These are phyloP conservation scores for Polymixis flavicincta DNA, from an alignment of 2,888 invertebrate genomes.

Conservation along the genomic window DNA sequence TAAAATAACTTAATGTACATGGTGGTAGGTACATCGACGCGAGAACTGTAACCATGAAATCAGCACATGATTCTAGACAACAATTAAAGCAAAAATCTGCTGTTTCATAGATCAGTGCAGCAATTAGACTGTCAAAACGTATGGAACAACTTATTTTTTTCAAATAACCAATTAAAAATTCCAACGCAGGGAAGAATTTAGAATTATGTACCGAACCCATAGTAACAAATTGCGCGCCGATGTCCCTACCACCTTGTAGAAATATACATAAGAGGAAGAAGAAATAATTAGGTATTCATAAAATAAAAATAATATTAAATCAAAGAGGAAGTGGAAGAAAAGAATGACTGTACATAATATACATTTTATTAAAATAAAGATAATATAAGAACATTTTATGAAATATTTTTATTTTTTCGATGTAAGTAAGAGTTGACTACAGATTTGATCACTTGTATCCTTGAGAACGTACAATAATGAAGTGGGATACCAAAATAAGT, in stretches of 20 bases:
- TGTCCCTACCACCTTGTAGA: too few relatives aligned
- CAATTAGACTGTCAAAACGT: too few relatives aligned
- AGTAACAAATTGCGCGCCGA: too few relatives aligned
- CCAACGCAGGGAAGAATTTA: too few relatives aligned
- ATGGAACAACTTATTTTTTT: too few relatives aligned
- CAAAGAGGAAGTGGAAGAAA: neutral
- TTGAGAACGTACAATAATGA: neutral
- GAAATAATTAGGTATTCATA: neutral
- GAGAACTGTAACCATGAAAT: too few relatives aligned
- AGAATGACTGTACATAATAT: neutral
- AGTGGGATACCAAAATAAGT: neutral
- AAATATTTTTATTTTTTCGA: neutral
- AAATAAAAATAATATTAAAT: conserved; percentile 4
- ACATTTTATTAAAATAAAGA: conserved; percentile 10
- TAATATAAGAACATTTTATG: neutral
- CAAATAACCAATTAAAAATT: too few relatives aligned
- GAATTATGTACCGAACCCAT: too few relatives aligned
- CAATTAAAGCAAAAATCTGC: too few relatives aligned
- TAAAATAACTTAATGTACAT: neutral
- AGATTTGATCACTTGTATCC: neutral
- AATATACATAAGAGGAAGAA: neutral
- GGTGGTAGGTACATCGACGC: too few relatives aligned
- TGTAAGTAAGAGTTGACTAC: neutral
- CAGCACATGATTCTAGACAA: too few relatives aligned
- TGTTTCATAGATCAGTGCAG: too few relatives aligned